Evolutionary conservation across 1,140 invertebrate species (phyloP), one percentile per base, ranked within the genome.

Genomic region (Euura saliciscinereae): DNA sequence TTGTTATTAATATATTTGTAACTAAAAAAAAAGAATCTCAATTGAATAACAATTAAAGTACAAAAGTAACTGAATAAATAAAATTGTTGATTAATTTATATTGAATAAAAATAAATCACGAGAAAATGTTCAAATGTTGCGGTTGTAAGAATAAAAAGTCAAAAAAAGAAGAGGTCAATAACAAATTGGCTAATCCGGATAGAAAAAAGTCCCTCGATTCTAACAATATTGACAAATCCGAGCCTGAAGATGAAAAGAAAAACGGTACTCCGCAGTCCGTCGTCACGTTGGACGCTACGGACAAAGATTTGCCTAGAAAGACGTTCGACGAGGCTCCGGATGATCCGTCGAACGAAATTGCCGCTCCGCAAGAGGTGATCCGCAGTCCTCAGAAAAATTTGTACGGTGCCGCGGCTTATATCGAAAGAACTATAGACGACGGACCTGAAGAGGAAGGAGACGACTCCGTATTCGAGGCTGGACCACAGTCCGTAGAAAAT

Each of bases 101-200:
- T 64, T 10, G 8, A 10, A 64, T 64, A 67, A 28, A 67, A 11
- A 11, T 46, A 70, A 13, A 7, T 10, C 44, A 66, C 3, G 46
- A 80, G 28, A 28, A 74, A 66, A 87, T 88, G 86, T 88, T 88
- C 74, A 86, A 86, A 79, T 88, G 86, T 73, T 88, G 86, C 72
- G 78, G 82, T 42, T 84, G 86, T 67, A 28, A 28, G 0, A 84
- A 84, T n/a, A 80, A 81, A 43, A 79, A 74, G 51, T 69, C 28
- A 71, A 74, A 43, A 8, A 51, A 72, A 67, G 13, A 65, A 65
- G 11, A 45, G 13, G 43, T 11, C 6, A 44, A 43, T 7, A 66
- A 72, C n/a, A 45, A 72, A 45, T 67, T 67, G 42, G 44, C 10
- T 7, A 67, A 59, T 71, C 8, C 3, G 65, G 11, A 8, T 66